Percentiles rank a stretch among this genome's conserved stretches.
phyloP scores from a whole-genome alignment of 2,113 vertebrate species.

The Brienomyrus brachyistius region DNA sequence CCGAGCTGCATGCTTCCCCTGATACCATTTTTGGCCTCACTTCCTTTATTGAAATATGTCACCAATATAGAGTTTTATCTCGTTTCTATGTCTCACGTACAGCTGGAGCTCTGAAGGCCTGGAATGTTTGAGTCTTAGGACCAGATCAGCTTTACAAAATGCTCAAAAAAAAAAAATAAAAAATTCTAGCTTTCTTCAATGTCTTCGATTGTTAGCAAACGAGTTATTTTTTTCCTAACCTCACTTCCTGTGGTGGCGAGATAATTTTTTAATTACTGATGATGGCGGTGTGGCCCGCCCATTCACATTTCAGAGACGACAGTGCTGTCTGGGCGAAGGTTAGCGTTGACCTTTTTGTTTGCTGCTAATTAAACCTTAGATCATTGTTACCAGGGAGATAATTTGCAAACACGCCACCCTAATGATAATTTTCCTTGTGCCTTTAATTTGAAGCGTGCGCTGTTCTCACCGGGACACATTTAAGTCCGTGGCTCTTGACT shows the following conservation, averaged over 20 bases:
- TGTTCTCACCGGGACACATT: conserved; percentile 38
- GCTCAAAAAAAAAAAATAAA: background rate
- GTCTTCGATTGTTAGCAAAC: conserved; percentile 21
- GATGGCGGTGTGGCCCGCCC: conserved; percentile 28
- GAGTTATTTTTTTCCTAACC: conserved; percentile 29
- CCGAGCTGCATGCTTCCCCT: background rate
- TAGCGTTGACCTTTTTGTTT: conserved; percentile 35
- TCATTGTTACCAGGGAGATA: conserved; percentile 48
- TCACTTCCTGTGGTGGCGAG: conserved; percentile 38
- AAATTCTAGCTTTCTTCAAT: conserved; percentile 3
- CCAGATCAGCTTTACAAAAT: background rate
- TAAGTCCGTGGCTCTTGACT: conserved; percentile 41
- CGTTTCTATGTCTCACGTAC: background rate
- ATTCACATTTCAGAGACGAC: conserved; percentile 34
- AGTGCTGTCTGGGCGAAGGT: conserved; percentile 49
- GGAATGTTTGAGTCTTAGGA: background rate
- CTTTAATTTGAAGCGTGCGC: conserved; percentile 45
- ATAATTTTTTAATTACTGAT: conserved; percentile 38
- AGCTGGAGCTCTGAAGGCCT: background rate
- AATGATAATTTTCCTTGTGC: conserved; percentile 58
- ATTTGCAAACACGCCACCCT: conserved; percentile 51
- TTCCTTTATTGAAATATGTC: background rate
- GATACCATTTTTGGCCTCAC: background rate
- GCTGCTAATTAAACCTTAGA: conserved; percentile 59
- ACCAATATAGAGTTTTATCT: background rate